Base-by-base conservation (phyloP, 2,113 vertebrate genomes). In the Pseudonaja textilis region DNA sequence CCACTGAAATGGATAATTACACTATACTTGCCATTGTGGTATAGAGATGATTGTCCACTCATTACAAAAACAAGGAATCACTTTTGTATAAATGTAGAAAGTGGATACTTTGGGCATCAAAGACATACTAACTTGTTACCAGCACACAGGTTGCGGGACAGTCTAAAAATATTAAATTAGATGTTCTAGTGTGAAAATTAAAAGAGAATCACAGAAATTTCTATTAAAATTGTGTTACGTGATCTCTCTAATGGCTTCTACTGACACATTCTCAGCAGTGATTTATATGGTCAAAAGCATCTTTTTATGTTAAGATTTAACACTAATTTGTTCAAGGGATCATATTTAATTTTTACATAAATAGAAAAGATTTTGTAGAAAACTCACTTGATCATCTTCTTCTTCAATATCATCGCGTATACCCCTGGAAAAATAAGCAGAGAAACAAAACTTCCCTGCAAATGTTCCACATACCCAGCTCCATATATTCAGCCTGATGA, bases 341-440 rank as follows among this genome's bases (percentile, higher is more conserved):
- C 61, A 47, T 2, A 47, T 47, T 74, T 90, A 34, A n/a, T 25
- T 69, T 69, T 69, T 69, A 69, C 64, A 95, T 97, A 97, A 95
- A 97, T 97, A 98, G 97, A 98, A 99, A 50, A 99, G 98, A 97
- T 97, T 98, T 98, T 97, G 98, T 98, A 97, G 97, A 96, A 98
- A 93, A 99, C 99, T 99, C 99, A 99, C 99, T 99, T 99, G 99
- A 97, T 99, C 99, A 99, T 99, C 99, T 98, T 99, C 99, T 97
- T 99, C 99, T 99, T 99, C 99, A 98, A 99, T 99, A 99, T 99
- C 99, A 99, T 99, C 99, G 97, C 99, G 98, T 98, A 99, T 99
- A 99, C 99, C 99, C 99, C 99, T 99, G 99, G 98, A 99, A 99
- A 98, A 99, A 99, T 96, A 99, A 99, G 98, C 98, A 98, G 98